A percentile compares a stretch with the other conserved stretches of the same genome.
These are phyloP conservation scores for Aurelia aurita complex sp. Pacific DNA, from an alignment of 30 jellyfish, hydroid and myxozoan genomes.

Conservation along the genomic window DNA sequence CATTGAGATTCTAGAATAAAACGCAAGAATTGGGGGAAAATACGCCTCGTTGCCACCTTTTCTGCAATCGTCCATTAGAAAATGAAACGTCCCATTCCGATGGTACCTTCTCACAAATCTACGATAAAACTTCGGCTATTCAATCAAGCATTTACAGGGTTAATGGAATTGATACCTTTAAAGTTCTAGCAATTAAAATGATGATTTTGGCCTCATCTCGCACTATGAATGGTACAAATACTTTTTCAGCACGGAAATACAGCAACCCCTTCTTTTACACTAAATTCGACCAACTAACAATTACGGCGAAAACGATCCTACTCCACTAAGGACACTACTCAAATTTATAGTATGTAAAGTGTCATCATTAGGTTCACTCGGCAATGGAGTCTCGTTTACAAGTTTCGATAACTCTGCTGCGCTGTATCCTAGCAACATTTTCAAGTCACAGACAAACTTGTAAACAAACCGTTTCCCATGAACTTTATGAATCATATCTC, in stretches of 20 bases:
- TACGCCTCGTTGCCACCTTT: no score
- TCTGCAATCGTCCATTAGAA: no score
- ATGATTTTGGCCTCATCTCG: neutral
- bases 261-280: neutral
- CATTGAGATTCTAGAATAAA: no score
- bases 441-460: conserved; percentile 97
- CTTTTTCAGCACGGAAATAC: no score
- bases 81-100: no score
- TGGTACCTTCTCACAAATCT: no score
- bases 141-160: no score
- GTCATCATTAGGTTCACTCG: conserved; percentile 28
- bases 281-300: neutral
- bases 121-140: no score
- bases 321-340: conserved; percentile 27
- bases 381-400: conserved; percentile 73
- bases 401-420: conserved; percentile 88
- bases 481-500: conserved; percentile 97
- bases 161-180: no score
- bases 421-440: conserved; percentile 95
- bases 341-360: conserved; percentile 18
- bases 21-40: no score
- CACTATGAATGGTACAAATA: neutral
- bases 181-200: no score
- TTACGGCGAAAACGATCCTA: conserved; percentile 5
- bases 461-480: conserved; percentile 96